Base-by-base conservation (phyloP, 2,888 invertebrate species). In the Amblyjoppa proteus region DNA sequence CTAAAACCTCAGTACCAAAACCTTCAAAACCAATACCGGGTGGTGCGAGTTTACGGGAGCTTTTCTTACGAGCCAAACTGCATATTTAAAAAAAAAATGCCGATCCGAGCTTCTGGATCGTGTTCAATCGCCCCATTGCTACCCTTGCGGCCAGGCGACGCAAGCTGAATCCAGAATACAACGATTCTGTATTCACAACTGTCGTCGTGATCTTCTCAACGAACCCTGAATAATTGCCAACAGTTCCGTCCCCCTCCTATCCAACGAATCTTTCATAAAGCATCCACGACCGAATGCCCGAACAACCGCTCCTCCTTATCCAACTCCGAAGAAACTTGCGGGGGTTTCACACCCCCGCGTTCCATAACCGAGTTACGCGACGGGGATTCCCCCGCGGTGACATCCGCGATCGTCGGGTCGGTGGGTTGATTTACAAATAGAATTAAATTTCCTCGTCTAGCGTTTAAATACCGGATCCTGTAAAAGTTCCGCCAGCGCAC, bases 301-400 rank as follows among this genome's bases (percentile, higher is more conserved):
- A 64, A 64, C 16, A 5, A 34, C 64, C 6, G 64, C 31, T 64
- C 64, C 2, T 13, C 34, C 64, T 7, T 7, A 16, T n/a, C 34
- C 34, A 64, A 34, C 64, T 64, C 6, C 34, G 31, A 64, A 64
- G 56, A 16, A 73, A 41, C 73, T 56, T 58, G 25, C 41, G 9
- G 11, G 5, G 20, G 53, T 56, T 56, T 56, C 20, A 56, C 53
- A 56, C 53, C 2, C 16, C 53, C 7, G 53, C 86, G 87, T 85
- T 88, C 85, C 73, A 64, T 81, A 86, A 86, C 81, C 87, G 86
- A 71, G 87, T 89, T 86, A 81, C 80, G 56, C 53, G 53, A 38
- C 53, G 25, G 86, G 75, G 75, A 86, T 81, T 87, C 87, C 86
- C 83, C 74, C 58, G 69, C 49, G 28, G 28, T 16, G 45, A 51